These are phyloP conservation scores for Isaurus tuberculatus DNA, from an alignment of 92 coral and sea anemone species.

Conservation along the genomic window DNA sequence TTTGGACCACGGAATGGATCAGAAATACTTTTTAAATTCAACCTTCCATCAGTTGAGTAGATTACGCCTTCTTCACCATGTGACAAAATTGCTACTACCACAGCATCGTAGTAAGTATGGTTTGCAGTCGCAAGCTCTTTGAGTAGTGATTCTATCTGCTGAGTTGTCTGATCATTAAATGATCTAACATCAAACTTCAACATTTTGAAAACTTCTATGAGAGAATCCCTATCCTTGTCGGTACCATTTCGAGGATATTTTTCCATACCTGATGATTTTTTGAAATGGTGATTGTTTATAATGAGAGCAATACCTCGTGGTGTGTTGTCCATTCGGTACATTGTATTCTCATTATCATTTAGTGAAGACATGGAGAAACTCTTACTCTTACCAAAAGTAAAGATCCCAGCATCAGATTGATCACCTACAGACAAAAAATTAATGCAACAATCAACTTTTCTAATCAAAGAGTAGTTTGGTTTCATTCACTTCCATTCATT, in stretches of 20 bases:
- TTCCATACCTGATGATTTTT: constrained; percentile 77
- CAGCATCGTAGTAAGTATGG: constrained; percentile 70
- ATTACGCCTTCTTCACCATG: constrained; percentile 90
- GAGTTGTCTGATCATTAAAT: constrained; percentile 66
- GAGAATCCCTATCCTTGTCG: constrained; percentile 78
- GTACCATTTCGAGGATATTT: constrained; percentile 87
- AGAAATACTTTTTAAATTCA: constrained; percentile 68
- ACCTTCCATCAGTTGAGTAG: constrained; percentile 86
- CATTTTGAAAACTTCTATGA: constrained; percentile 53
- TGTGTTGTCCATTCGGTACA: constrained; percentile 72
- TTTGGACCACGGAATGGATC: constrained; percentile 66
- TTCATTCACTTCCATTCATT: too few relatives aligned
- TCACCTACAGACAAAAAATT: constrained; percentile 36
- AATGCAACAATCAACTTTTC: neutral
- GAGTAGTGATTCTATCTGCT: constrained; percentile 59
- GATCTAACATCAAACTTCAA: constrained; percentile 65
- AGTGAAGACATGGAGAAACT: constrained; percentile 42
- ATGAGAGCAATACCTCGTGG: constrained; percentile 81
- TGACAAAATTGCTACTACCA: constrained; percentile 69
- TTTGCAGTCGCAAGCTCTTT: constrained; percentile 64
- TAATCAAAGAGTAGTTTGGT: too few relatives aligned
- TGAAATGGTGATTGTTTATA: constrained; percentile 76
- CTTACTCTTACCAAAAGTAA: constrained; percentile 60
- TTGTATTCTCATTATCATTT: constrained; percentile 35
- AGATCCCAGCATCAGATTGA: constrained; percentile 66